Base-by-base conservation (phyloP, 1,140 invertebrate species). In the Psix sp. region DNA sequence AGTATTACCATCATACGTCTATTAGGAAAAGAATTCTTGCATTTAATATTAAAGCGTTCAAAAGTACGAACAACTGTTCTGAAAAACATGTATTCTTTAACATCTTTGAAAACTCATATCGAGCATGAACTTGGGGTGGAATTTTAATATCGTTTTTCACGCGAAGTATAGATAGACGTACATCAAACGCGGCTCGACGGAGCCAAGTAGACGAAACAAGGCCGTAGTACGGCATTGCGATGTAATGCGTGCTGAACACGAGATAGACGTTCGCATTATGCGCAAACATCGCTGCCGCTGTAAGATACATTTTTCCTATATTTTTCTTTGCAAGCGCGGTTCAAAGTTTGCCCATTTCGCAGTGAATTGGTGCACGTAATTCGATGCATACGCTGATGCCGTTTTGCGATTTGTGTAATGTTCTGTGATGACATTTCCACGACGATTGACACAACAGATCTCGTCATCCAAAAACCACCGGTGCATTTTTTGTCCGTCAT, bases 361-460 rank as follows among this genome's bases (percentile, higher is more conserved):
- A 56, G 80, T 80, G 82, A 84, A 85, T 78, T 82, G 81, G 82
- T 78, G 84, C 84, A 77, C 79, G 77, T 84, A 84, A 84, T 84
- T 82, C 77, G 78, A 81, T 74, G 80, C 77, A 79, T 77, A 77
- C 76, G 75, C 16, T 62, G 48, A 75, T 75, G 52, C 52, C 59
- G 48, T 67, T 75, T 68, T 38, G 24, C 65, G 52, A 70, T 71
- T 65, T 67, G 73, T 60, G 56, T 67, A 74, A 65, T 66, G 60
- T 75, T 54, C 73, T 54, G 35, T 70, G 60, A 75, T 65, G 60
- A 66, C 60, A 56, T 60, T 68, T 66, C 65, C 49, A 48, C 54
- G 49, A 71, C 66, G 60, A 71, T 66, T 65, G 73, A 36, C 52
- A 45, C 56, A 66, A 57, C 57, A 52, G 29, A 57, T 68, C 59